These are phyloP conservation scores for Aradophagus sp. DNA, from an alignment of 1,140 invertebrate genomes.

Conservation along the genomic window DNA sequence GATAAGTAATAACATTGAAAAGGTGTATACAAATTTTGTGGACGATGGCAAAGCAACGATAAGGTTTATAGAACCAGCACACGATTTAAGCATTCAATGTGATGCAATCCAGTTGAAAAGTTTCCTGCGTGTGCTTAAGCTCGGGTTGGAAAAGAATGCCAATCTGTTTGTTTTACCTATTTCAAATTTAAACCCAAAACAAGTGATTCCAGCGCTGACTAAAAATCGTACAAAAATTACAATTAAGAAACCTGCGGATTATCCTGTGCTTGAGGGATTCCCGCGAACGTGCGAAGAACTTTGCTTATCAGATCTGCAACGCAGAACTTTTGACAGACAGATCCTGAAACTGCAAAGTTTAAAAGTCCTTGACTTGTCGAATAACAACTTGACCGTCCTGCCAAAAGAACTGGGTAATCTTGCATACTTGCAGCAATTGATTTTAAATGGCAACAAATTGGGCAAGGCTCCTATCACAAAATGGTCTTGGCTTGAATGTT, in stretches of 20 bases:
- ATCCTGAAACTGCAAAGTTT: slow-evolving; percentile 80
- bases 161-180: slow-evolving; percentile 66
- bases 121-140: slow-evolving; percentile 80
- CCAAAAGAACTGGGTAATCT: slow-evolving; percentile 84
- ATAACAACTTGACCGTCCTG: slow-evolving; percentile 84
- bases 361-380: slow-evolving; percentile 82
- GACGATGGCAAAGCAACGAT: slow-evolving; percentile 84
- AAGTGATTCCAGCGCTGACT: slow-evolving; percentile 68
- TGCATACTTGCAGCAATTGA: slow-evolving; percentile 80
- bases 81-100: slow-evolving; percentile 81
- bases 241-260: slow-evolving; percentile 79
- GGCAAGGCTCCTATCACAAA: slow-evolving; percentile 73
- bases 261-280: slow-evolving; percentile 80
- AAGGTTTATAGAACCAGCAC: slow-evolving; percentile 80
- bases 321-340: slow-evolving; percentile 80
- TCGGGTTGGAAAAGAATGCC: slow-evolving; percentile 78
- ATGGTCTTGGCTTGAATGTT: slow-evolving; percentile 80
- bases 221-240: slow-evolving; percentile 75
- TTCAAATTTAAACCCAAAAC: slow-evolving; percentile 75
- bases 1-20: slow-evolving; percentile 78
- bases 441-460: slow-evolving; percentile 83
- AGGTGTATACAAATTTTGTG: slow-evolving; percentile 81
- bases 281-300: slow-evolving; percentile 79
- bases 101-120: slow-evolving; percentile 81
- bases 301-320: slow-evolving; percentile 76